Percentiles rank a stretch among this genome's conserved stretches.
These are phyloP conservation scores for Pristionchus mayeri DNA, from an alignment of 2,888 invertebrate species.

Conservation along the genomic window DNA sequence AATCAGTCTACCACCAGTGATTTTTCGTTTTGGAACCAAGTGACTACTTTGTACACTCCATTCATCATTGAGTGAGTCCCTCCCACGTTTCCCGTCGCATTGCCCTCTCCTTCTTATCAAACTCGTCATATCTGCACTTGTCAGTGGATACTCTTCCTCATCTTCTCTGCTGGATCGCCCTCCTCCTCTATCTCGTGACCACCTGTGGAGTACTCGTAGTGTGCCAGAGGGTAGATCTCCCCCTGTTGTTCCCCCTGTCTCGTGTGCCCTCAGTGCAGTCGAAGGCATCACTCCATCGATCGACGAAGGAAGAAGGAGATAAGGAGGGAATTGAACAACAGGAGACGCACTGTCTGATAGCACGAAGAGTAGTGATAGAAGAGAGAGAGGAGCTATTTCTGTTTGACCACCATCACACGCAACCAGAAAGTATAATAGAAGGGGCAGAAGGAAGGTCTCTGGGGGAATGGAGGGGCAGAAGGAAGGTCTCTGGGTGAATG, in stretches of 20 bases:
- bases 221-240: too few relatives aligned
- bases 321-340: slow-evolving; percentile 1
- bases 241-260: neutral
- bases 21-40: neutral
- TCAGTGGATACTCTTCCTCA: slow-evolving; percentile 6
- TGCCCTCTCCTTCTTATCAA: slow-evolving; percentile 5
- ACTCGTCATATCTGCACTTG: slow-evolving; percentile 25
- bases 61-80: neutral
- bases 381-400: neutral
- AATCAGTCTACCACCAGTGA: neutral
- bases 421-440: neutral
- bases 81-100: neutral
- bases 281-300: neutral
- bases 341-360: neutral
- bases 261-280: neutral
- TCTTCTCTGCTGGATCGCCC: neutral
- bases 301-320: neutral
- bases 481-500: neutral
- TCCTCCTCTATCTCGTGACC: neutral
- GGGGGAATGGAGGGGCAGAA: neutral
- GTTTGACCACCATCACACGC: neutral
- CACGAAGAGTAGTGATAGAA: slow-evolving; percentile 8
- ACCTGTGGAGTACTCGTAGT: neutral
- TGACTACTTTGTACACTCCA: too few relatives aligned
- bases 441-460: neutral